Evolutionary conservation across 2,888 invertebrate species (phyloP).

Genomic region (Pseudococcus longispinus): DNA sequence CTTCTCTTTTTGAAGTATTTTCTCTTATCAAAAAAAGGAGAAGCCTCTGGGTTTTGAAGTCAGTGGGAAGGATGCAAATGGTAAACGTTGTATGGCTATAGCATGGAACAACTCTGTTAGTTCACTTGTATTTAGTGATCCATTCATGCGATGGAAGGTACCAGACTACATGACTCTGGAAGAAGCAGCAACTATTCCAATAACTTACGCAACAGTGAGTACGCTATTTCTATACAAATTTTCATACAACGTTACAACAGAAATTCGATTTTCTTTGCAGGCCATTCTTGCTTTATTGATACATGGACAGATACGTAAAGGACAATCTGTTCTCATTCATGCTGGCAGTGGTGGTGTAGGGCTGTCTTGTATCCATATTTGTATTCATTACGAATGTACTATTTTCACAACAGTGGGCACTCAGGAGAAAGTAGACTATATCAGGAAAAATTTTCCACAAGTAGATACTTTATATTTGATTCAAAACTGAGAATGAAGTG

Average conservation of each 20-base stretch:
- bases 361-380: slow-evolving; percentile 78
- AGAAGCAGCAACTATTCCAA: slow-evolving; percentile 73
- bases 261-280: slow-evolving; percentile 60
- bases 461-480: slow-evolving; percentile 58
- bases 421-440: slow-evolving; percentile 70
- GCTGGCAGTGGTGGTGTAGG: slow-evolving; percentile 77
- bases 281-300: slow-evolving; percentile 70
- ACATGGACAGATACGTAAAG: slow-evolving; percentile 66
- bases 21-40: not conserved
- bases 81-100: slow-evolving; percentile 65
- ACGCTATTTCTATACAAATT: not conserved
- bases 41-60: not conserved
- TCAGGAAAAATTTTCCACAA: slow-evolving; percentile 69
- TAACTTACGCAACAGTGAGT: slow-evolving; percentile 68
- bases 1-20: not conserved
- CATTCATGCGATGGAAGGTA: slow-evolving; percentile 66
- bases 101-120: slow-evolving; percentile 62
- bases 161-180: slow-evolving; percentile 70
- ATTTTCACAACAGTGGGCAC: slow-evolving; percentile 77
- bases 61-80: slow-evolving; percentile 62
- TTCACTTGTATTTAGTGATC: slow-evolving; percentile 66
- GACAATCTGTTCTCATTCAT: slow-evolving; percentile 66
- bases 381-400: slow-evolving; percentile 70
- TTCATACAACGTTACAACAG: slow-evolving; percentile 60
- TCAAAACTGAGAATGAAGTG: not conserved